Conservation (phyloP, 2,113 vertebrate species). For the Cnemophilus loriae region DNA sequence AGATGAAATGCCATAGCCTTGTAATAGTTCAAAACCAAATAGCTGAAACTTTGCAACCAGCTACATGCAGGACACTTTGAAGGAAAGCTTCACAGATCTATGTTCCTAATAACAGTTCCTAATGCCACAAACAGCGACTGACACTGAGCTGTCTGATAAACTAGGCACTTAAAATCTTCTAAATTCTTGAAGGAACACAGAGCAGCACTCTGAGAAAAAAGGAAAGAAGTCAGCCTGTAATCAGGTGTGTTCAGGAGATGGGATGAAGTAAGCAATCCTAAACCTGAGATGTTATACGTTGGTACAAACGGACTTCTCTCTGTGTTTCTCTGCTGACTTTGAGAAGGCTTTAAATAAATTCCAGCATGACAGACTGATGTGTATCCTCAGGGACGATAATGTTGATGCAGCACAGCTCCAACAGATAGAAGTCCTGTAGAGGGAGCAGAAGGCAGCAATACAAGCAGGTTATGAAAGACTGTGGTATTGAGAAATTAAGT, state of each 20-base stretch:
- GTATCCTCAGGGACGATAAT: background rate
- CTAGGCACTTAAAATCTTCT: background rate
- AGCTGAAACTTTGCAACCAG: background rate
- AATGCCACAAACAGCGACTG: background rate
- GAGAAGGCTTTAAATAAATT: constrained; percentile 27
- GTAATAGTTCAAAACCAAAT: background rate
- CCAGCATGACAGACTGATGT: background rate
- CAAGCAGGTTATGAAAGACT: background rate
- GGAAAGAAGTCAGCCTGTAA: background rate
- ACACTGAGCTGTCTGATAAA: background rate
- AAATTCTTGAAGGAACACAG: background rate
- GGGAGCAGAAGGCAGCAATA: background rate
- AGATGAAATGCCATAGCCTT: background rate
- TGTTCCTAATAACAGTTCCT: background rate
- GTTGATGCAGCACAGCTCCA: constrained; percentile 5
- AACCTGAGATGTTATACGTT: background rate
- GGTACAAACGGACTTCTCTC: background rate
- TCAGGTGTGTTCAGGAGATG: background rate
- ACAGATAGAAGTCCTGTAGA: background rate
- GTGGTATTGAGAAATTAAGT: background rate
- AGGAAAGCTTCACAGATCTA: background rate
- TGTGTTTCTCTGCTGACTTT: background rate
- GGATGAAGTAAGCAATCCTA: background rate
- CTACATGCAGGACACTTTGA: background rate
- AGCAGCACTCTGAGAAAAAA: background rate